Evolutionary conservation across 2,888 invertebrate genomes (phyloP), one percentile per base, ranked within the genome.

Genomic region (Tenthredo distinguenda): DNA sequence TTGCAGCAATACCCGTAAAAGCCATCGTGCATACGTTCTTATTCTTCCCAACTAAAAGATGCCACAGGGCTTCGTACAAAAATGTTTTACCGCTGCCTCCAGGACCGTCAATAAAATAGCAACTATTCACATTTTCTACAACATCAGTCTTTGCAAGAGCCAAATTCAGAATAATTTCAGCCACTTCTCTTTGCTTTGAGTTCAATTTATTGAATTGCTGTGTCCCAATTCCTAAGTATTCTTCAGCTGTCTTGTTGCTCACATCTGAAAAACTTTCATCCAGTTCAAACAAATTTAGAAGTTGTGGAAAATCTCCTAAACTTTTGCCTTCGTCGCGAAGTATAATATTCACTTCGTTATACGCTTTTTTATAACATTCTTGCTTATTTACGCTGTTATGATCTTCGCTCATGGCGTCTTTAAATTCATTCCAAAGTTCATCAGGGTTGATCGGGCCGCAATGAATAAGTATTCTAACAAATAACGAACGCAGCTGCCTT

Each of bases 41-140:
- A 15, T 86, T 83, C 58, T 87, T 71, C 7, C 86, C 58, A 87
- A 87, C 43, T 26, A 77, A 47, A 10, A 65, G n/a, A 47, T 50
- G 15, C 31, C 31, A 47, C 9, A 87, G 43, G 15, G 85, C 85
- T 18, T 72, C 55, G 85, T 88, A 89, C 7, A 91, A 50, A 85
- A 87, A 91, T 4, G 90, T 91, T 87, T 93, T 92, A 6, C 91
- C 92, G n/a, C 90, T 89, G 7, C 92, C 92, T 9, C 91, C 91
- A 6, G 92, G 90, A 12, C 90, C 26, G 26, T 26, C 26, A 26
- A 26, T 26, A 26, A 26, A 26, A 26, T 26, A 26, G 26, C 26
- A 26, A 21, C n/a, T 62, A 21, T 26, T 4, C 9, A 9, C n/a
- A 50, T 50, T 50, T 15, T 15, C 10, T 50, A 50, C 50, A 15